Evolutionary conservation across 2,888 invertebrate species (phyloP).

Genomic region (Tetramorium bicarinatum): DNA sequence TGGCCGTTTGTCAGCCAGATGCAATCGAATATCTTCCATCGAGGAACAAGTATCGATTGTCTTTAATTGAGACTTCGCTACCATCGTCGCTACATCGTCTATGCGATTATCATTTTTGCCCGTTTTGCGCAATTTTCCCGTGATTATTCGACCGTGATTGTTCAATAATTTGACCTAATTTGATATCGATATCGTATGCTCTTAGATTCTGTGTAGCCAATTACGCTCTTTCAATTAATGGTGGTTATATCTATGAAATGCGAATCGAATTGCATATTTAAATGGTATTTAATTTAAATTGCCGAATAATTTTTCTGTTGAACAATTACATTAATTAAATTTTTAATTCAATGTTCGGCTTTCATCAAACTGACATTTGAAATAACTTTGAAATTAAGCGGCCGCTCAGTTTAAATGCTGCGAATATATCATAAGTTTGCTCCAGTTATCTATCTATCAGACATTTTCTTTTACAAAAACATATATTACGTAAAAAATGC

Average conservation of each 20-base stretch:
- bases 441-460: neutral
- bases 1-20: constrained; percentile 14
- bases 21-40: constrained; percentile 19
- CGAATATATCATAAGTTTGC: neutral
- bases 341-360: neutral
- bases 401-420: neutral
- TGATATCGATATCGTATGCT: constrained; percentile 32
- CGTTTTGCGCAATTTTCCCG: constrained; percentile 13
- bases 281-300: constrained; percentile 27
- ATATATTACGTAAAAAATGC: neutral
- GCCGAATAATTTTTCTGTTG: neutral
- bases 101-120: constrained; percentile 32
- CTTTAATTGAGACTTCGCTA: constrained; percentile 34
- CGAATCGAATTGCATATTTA: neutral
- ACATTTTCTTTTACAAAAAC: neutral
- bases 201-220: constrained; percentile 32
- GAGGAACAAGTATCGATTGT: constrained; percentile 27
- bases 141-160: constrained; percentile 38
- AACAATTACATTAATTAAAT: neutral
- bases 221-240: constrained; percentile 21
- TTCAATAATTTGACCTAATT: constrained; percentile 45
- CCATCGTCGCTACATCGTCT: too few species aligned
- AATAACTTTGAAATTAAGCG: neutral
- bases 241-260: constrained; percentile 6
- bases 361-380: neutral